phyloP scores from a whole-genome alignment of 2,113 vertebrate species.

The Stegostoma tigrinum region DNA sequence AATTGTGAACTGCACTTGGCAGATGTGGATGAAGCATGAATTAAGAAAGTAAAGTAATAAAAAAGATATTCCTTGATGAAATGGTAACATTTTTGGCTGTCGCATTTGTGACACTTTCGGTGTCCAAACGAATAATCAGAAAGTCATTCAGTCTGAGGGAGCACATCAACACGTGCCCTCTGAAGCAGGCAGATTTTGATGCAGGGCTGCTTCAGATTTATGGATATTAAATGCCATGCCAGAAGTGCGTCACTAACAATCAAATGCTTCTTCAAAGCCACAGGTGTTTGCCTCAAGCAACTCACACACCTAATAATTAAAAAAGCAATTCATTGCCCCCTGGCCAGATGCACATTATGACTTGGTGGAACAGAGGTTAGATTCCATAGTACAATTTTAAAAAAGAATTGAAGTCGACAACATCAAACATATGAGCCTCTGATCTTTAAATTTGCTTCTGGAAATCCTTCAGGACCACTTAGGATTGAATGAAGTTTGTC shows the following conservation, averaged over 20 bases:
- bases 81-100: neutral
- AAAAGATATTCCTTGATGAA: too few relatives aligned
- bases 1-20: constrained; percentile 16
- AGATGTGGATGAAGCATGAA: neutral
- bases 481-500: neutral
- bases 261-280: constrained; percentile 8
- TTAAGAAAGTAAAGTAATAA: neutral
- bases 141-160: neutral
- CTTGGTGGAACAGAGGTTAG: neutral
- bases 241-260: neutral
- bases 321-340: neutral
- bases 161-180: neutral
- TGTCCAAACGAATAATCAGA: neutral
- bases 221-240: neutral
- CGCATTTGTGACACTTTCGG: neutral
- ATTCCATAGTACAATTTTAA: neutral
- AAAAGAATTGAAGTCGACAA: neutral
- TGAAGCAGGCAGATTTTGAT: neutral
- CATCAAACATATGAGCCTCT: neutral
- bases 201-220: neutral
- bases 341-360: neutral
- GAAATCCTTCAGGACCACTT: neutral
- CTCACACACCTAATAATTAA: neutral
- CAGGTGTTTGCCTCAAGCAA: neutral
- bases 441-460: neutral